Percentiles rank a stretch among this genome's conserved stretches.
phyloP scores from a whole-genome alignment of 2,797 vertebrate species.

The Apodemus agrarius region DNA sequence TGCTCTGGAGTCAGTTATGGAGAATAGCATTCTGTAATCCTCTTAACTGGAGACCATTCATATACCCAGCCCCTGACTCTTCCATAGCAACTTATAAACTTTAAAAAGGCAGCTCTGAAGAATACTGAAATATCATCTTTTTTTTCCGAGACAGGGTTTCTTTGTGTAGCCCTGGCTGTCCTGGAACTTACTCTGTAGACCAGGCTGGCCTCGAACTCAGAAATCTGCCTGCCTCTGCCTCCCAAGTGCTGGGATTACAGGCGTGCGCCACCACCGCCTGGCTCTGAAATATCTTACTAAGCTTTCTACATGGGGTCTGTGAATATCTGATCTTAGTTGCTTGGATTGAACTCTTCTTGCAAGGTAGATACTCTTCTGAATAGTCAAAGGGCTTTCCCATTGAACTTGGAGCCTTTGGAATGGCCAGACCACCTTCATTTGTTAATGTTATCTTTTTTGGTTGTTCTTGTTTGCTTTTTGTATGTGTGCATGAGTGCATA shows the following conservation, averaged over 20 bases:
- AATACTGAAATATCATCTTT: conserved; percentile 63
- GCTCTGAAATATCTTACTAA: too few relatives aligned
- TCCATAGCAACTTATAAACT: conserved; percentile 44
- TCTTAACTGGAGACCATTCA: conserved; percentile 12
- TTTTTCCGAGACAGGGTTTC: too few relatives aligned
- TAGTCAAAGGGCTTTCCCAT: background rate
- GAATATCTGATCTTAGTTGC: background rate
- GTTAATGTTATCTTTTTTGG: background rate
- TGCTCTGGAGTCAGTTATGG: background rate
- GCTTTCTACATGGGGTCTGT: background rate
- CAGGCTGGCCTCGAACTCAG: too few relatives aligned
- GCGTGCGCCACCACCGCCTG: too few relatives aligned
- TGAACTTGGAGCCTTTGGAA: background rate
- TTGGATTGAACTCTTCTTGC: background rate
- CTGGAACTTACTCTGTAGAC: too few relatives aligned
- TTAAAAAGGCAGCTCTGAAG: conserved; percentile 45
- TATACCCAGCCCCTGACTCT: conserved; percentile 34
- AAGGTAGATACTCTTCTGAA: background rate
- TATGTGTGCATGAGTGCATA: too few relatives aligned
- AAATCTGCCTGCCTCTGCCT: too few relatives aligned
- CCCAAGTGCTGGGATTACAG: too few relatives aligned
- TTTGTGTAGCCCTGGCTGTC: too few relatives aligned
- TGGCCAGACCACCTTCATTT: background rate
- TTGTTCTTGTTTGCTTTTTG: background rate
- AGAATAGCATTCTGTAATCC: background rate